A percentile compares a stretch with the other conserved stretches of the same genome.
Evolutionary conservation across 2,113 vertebrate species (phyloP).

Genomic region (Toxotes chatareus): DNA sequence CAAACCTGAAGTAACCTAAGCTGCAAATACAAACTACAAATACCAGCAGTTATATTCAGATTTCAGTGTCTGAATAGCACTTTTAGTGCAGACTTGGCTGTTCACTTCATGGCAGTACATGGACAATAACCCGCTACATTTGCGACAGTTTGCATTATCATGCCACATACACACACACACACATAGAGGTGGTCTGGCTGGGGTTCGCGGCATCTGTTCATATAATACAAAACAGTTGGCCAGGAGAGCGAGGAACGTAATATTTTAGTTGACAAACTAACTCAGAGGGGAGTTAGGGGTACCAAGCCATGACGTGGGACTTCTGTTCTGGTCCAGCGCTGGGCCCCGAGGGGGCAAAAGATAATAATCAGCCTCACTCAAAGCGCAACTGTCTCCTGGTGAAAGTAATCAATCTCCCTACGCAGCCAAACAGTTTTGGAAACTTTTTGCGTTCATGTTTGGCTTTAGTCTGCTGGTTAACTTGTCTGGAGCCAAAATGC

Average conservation of each 20-base stretch:
- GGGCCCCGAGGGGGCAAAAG: background rate
- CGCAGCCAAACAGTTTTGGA: conserved; percentile 49
- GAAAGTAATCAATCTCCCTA: conserved; percentile 27
- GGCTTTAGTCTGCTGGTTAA: conserved; percentile 37
- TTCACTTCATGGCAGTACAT: too few relatives aligned
- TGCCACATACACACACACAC: conserved; percentile 8
- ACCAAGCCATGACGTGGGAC: conserved; percentile 8
- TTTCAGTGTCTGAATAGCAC: background rate
- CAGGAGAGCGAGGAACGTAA: background rate
- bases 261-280: background rate
- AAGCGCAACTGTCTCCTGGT: conserved; percentile 31
- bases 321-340: background rate
- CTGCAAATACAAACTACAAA: background rate
- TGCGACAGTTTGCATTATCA: background rate
- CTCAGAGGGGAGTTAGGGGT: background rate
- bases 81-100: too few relatives aligned
- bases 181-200: background rate
- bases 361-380: background rate
- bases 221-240: background rate
- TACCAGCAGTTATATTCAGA: background rate
- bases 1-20: background rate
- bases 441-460: conserved; percentile 42
- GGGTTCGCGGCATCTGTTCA: conserved; percentile 11
- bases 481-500: conserved; percentile 31
- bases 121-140: too few relatives aligned